Base-by-base conservation (phyloP, 2,888 invertebrate species). In the Beris chalybata region DNA sequence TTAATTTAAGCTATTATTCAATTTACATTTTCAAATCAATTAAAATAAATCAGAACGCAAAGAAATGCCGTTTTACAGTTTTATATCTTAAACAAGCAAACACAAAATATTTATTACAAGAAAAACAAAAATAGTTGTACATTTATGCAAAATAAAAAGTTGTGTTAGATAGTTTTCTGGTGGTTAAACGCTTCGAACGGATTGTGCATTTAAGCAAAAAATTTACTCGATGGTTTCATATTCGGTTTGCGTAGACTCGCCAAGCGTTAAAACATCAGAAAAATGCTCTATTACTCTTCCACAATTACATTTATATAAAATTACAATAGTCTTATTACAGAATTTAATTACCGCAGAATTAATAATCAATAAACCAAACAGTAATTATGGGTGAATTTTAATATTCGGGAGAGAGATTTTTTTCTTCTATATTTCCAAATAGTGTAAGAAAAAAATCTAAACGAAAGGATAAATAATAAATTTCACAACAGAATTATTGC, bases 61-160 rank as follows among this genome's bases (percentile, higher is more conserved):
- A 55, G 30, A 50, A 63, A 63, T 48, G 61, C 61, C 66, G 66
- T 67, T 67, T 61, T 55, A 67, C 66, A 67, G 66, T 67, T 67
- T 67, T 61, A 67, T 63, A 63, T 63, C 56, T 63, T 63, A 54
- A 67, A 54, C 13, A 31, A 38, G 45, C 44, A 38, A 38, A 38
- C 59, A 55, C 38, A 67, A 53, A 67, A 67, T 67, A 67, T 54
- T 66, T 59, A 66, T 66, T 53, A 57, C 48, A 52, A 48, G 59
- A 59, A 59, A 66, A 47, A 15, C 53, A n/a, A n/a, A 53, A 53
- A 53, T 22, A 53, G 53, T 38, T 7, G 9, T 38, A 38, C 9
- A 38, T 38, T 44, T 38, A 38, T 38, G 38, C 38, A 38, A 38
- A 38, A 38, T 38, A 38, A 38, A 38, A 38, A 38, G 38, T 38